Conservation (phyloP, 2,888 invertebrate genomes). For the Drosophila phalerata region DNA sequence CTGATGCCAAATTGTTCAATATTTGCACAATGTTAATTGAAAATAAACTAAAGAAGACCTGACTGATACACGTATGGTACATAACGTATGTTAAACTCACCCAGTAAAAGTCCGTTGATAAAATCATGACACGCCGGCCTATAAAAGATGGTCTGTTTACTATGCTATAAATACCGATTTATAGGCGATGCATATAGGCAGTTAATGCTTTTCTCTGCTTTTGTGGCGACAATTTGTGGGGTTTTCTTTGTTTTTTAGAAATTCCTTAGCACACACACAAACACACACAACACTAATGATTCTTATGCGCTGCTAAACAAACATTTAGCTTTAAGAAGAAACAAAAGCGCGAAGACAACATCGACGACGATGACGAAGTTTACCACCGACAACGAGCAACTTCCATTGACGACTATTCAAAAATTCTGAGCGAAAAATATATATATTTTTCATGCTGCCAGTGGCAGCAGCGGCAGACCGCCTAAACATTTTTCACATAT, state of each 20-base stretch:
- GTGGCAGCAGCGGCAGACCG: conserved; percentile 46
- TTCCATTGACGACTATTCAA: conserved; percentile 75
- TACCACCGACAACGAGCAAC: conserved; percentile 53
- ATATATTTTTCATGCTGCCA: conserved; percentile 35
- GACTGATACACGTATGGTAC: background rate
- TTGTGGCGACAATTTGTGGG: conserved; percentile 17
- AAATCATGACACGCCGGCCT: conserved; percentile 60
- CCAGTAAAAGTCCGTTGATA: conserved; percentile 69
- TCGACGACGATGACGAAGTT: conserved; percentile 17
- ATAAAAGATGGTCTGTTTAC: conserved; percentile 52
- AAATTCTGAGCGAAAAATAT: conserved; percentile 66
- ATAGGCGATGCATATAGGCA: conserved; percentile 36
- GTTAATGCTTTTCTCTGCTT: conserved; percentile 42
- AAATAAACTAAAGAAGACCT: conserved; percentile 56
- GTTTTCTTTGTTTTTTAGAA: conserved; percentile 28
- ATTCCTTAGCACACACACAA: conserved; percentile 26
- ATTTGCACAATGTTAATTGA: conserved; percentile 64
- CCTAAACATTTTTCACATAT: conserved; percentile 79
- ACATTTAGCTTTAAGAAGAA: conserved; percentile 40
- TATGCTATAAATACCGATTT: conserved; percentile 54
- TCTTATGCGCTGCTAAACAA: conserved; percentile 53
- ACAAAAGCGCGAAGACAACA: background rate
- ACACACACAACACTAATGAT: conserved; percentile 48
- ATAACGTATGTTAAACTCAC: conserved; percentile 47
- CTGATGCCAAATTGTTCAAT: conserved; percentile 47